Evolutionary conservation across 2,888 invertebrate species (phyloP).

Genomic region (Dryococelus australis): DNA sequence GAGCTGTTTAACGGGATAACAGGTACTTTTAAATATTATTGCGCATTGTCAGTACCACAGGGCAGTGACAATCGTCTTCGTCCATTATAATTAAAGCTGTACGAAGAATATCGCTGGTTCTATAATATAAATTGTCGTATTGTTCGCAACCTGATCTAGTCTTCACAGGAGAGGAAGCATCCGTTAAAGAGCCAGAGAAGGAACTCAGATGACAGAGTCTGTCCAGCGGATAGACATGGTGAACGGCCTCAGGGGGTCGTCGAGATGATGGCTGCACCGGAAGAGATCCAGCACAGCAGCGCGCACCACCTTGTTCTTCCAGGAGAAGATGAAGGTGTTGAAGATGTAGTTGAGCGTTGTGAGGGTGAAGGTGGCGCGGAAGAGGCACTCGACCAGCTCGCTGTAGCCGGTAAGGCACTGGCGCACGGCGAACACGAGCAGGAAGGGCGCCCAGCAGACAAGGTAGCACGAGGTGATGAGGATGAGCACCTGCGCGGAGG

Average conservation of each 20-base stretch:
- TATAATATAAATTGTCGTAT: no score
- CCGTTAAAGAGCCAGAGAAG: no score
- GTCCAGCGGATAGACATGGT: neutral
- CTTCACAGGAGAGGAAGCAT: no score
- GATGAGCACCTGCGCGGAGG: neutral
- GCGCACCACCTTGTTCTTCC: neutral
- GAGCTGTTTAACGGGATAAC: no score
- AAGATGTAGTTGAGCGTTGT: constrained; percentile 2
- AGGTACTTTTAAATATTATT: no score
- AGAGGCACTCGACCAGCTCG: constrained; percentile 12
- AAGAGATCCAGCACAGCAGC: neutral
- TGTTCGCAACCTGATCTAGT: no score
- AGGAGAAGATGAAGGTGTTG: constrained; percentile 18
- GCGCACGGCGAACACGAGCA: neutral
- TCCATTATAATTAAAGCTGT: no score
- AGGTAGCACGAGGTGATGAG: neutral
- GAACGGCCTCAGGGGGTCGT: neutral
- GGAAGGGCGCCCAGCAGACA: constrained; percentile 13
- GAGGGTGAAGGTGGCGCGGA: neutral
- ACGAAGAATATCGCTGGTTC: no score
- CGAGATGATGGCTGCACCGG: neutral
- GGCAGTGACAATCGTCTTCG: no score
- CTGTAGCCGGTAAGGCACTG: neutral
- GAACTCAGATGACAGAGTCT: neutral
- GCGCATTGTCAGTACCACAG: no score